Evolutionary conservation across 2,797 vertebrate genomes (phyloP), one percentile per base, ranked within the genome.

Genomic region (Crax fasciolata): DNA sequence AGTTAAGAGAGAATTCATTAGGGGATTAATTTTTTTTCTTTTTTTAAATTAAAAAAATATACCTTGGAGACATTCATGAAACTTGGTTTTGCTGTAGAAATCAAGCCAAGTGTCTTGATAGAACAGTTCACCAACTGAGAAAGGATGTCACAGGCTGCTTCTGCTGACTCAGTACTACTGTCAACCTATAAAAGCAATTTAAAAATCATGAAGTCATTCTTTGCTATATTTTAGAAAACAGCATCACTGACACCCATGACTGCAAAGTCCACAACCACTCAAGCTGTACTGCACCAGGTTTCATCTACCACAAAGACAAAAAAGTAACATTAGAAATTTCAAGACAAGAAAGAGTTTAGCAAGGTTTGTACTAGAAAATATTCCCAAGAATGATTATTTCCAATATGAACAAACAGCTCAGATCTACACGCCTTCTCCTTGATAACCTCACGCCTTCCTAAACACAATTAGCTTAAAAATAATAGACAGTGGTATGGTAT

Each of bases 1-100:
- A 13, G 41, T 61, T 18, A 49, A 30, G 5, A 86, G 35, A 35
- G 35, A 35, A 35, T 35, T 8, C 35, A 35, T 6, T 35, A 35
- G 35, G 35, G 35, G 35, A 35, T 35, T 35, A 35, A 35, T 35
- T 35, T 35, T 35, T 35, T 35, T 35, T 35, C 35, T 8, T 35
- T 35, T 35, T 35, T 35, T 35, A 35, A 35, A 35, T 35, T 35
- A 35, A 35, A 35, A 35, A 35, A 35, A 35, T 35, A 35, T 97
- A 99, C 99, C 98, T 99, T 98, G 58, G 98, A 98, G 55, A 99
- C 97, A 63, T 98, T 98, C 99, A 99, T 99, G 97, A 99, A 99
- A 96, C 98, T 99, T 89, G 98, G 98, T 54, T 98, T 98, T 55
- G 99, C 98, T 59, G 98, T 99, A 87, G 98, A 99, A 96, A 99